Conservation (phyloP, 2,797 vertebrate genomes). For the Steatocranus sp. region DNA sequence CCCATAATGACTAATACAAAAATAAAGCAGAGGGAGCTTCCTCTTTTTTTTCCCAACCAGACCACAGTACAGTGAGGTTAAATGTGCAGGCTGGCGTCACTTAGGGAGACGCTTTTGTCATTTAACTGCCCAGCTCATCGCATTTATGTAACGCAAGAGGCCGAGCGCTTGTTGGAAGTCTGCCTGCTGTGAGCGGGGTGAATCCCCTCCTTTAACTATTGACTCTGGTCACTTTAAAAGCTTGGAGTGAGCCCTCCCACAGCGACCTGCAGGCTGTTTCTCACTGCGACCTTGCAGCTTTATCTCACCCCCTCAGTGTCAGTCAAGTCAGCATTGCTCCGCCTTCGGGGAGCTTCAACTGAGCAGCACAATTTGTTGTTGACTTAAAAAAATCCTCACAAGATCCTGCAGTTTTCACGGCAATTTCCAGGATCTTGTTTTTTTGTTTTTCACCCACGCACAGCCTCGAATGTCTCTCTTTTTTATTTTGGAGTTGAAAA, state of each 20-base stretch:
- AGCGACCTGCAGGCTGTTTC: neutral
- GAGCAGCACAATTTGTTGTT: neutral
- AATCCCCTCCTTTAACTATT: constrained; percentile 16
- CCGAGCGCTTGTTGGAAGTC: neutral
- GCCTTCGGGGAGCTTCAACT: neutral
- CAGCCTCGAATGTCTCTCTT: neutral
- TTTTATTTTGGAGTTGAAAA: neutral
- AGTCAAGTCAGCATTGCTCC: neutral
- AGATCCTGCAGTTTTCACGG: neutral
- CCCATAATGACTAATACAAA: constrained; percentile 18
- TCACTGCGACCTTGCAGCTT: constrained; percentile 8
- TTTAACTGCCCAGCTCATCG: neutral
- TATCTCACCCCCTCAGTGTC: neutral
- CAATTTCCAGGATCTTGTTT: neutral
- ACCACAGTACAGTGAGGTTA: neutral
- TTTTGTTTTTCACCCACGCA: neutral
- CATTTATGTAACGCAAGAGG: constrained; percentile 1
- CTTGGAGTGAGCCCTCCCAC: neutral
- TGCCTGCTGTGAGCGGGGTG: neutral
- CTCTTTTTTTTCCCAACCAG: neutral
- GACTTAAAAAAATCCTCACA: neutral
- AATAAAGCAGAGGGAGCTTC: constrained; percentile 20
- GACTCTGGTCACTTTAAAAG: neutral
- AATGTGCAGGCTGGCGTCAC: neutral
- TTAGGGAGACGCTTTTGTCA: neutral